A percentile compares a stretch with the other conserved stretches of the same genome.
Evolutionary conservation across 1,140 invertebrate species (phyloP).

Genomic region (Coenobita brevimanus): DNA sequence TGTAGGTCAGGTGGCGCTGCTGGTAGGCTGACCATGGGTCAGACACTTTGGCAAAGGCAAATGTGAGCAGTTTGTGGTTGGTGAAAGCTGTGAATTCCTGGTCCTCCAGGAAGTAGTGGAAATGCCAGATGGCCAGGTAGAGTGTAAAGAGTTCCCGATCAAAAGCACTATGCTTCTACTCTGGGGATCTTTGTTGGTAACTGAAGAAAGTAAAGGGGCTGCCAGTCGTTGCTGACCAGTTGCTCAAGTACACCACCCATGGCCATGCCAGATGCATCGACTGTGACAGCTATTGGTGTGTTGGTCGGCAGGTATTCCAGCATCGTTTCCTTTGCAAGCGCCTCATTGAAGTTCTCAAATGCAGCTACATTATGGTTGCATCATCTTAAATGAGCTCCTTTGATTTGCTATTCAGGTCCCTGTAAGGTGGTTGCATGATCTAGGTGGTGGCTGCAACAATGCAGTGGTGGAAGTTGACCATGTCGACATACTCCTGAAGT

Average conservation of each 20-base stretch:
- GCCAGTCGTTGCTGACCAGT: neutral
- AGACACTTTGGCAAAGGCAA: too few species aligned
- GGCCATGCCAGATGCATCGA: slow-evolving; percentile 33
- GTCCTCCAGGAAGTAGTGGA: slow-evolving; percentile 71
- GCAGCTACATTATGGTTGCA: too few species aligned
- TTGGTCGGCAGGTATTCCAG: neutral
- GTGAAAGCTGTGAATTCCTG: slow-evolving; percentile 70
- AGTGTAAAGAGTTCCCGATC: too few species aligned
- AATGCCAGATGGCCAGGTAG: too few species aligned
- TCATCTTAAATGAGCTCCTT: too few species aligned
- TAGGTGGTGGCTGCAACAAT: neutral
- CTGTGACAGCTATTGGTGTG: slow-evolving; percentile 11
- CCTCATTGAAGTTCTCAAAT: too few species aligned
- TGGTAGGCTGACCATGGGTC: slow-evolving; percentile 68
- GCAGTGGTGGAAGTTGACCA: neutral
- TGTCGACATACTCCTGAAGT: slow-evolving; percentile 72
- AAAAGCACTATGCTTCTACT: slow-evolving; percentile 69
- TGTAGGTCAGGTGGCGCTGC: slow-evolving; percentile 28
- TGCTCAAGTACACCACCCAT: slow-evolving; percentile 56
- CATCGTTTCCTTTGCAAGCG: slow-evolving; percentile 15
- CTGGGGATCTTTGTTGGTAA: slow-evolving; percentile 32
- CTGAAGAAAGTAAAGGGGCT: slow-evolving; percentile 9
- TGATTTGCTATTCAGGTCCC: neutral
- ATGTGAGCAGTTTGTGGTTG: slow-evolving; percentile 70
- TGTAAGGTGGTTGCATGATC: neutral